Evolutionary conservation across 2,888 invertebrate species (phyloP), one percentile per base, ranked within the genome.

Genomic region (Stramonita haemastoma): DNA sequence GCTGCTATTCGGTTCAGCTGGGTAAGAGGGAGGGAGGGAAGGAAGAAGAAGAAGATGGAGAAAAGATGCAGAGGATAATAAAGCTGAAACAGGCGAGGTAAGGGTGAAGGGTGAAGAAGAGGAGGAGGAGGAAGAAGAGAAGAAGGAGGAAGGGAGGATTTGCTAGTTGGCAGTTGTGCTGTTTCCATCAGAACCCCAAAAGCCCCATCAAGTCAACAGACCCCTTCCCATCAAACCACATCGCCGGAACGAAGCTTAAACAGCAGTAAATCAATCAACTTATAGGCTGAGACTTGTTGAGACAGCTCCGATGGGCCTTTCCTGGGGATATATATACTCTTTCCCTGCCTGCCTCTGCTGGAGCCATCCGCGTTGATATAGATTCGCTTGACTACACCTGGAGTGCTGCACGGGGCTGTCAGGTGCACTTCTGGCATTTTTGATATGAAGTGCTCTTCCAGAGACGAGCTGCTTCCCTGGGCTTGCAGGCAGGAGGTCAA

Each of bases 381-480:
- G 81, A 83, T 46, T 46, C 46, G 81, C 81, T 36, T 83, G 81
- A 46, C 81, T 83, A 46, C 81, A 83, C 81, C 81, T 83, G 81
- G 81, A 83, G 81, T 83, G 81, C 81, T 22, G 11, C 11, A 5
- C 6, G 81, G 81, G 81, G 36, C 22, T 36, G 22, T 46, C 46
- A 22, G 81, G 81, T 83, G 26, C 81, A 83, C 81, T n/a, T 46
- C 81, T 83, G 81, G 81, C 81, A 83, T 83, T 83, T 79, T 83
- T 83, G 81, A 83, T 83, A 83, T 26, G 36, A 83, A 83, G 36
- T 29, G 81, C 46, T 83, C 81, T 83, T 29, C 81, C 81, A 83
- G 81, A 83, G 36, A 46, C 36, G 32, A 29, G 15, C 17, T 32
- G 34, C 79, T 34, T 79, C 81, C 46, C 8, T 29, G 22, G 36